phyloP scores from a whole-genome alignment of 2,113 vertebrate genomes.

The Bufo gargarizans region DNA sequence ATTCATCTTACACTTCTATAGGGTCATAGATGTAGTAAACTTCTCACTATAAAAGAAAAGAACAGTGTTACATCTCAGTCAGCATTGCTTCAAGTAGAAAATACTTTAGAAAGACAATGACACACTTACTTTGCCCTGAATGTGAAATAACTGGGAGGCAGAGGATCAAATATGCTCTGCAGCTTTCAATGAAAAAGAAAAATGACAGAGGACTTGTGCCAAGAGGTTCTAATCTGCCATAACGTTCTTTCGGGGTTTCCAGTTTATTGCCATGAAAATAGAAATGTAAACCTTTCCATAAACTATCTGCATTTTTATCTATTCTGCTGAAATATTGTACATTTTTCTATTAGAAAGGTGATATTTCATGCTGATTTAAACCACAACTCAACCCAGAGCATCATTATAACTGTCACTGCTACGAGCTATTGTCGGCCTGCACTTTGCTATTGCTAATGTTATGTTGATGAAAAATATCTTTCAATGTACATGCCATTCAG shows the following conservation, averaged over 20 bases:
- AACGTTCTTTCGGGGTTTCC: conserved; percentile 21
- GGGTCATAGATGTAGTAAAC: background rate
- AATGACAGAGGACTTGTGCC: conserved; percentile 36
- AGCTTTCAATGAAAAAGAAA: conserved; percentile 6
- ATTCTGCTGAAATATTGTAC: background rate
- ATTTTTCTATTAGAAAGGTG: conserved; percentile 1
- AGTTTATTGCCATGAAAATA: conserved; percentile 34
- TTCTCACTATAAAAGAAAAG: background rate
- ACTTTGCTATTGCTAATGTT: background rate
- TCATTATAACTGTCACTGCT: background rate
- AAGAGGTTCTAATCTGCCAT: conserved; percentile 33
- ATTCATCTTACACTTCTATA: background rate
- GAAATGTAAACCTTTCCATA: conserved; percentile 31
- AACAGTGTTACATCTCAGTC: conserved; percentile 34
- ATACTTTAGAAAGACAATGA: conserved; percentile 45
- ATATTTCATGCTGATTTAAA: conserved; percentile 21
- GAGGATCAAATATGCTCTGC: conserved; percentile 18
- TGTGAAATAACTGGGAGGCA: conserved; percentile 8
- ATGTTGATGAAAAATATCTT: conserved; percentile 1
- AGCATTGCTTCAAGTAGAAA: conserved; percentile 32
- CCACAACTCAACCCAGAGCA: conserved; percentile 19
- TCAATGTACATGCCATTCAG: background rate
- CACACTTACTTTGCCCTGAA: conserved; percentile 41
- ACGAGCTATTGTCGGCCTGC: background rate
- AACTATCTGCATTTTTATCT: conserved; percentile 29